These are phyloP conservation scores for Chelonia mydas DNA, from an alignment of 2,797 vertebrate species.

Conservation along the genomic window DNA sequence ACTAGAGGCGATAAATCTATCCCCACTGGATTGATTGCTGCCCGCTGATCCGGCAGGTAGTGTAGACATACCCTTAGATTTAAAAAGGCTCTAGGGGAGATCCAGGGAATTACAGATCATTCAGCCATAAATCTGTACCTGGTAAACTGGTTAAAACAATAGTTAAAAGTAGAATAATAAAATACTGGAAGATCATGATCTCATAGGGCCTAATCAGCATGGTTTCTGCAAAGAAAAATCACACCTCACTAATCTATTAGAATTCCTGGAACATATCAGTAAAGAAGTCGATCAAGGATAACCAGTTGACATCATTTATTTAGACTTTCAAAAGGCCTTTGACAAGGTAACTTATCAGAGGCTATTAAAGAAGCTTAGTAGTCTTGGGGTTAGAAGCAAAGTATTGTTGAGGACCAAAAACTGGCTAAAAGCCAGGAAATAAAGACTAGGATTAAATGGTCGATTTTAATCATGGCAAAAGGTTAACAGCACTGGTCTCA, in stretches of 20 bases:
- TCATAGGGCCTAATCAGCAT: background rate
- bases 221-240: background rate
- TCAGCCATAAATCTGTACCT: background rate
- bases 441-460: too few relatives aligned
- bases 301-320: background rate
- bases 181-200: background rate
- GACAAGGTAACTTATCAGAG: background rate
- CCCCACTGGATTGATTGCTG: too few relatives aligned
- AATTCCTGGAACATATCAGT: background rate
- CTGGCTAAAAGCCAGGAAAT: too few relatives aligned
- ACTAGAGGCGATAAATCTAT: too few relatives aligned
- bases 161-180: background rate
- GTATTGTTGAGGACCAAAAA: too few relatives aligned
- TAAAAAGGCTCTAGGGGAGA: background rate
- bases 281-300: background rate
- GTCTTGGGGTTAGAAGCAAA: too few relatives aligned
- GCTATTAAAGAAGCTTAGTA: too few relatives aligned
- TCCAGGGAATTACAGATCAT: background rate
- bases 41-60: too few relatives aligned
- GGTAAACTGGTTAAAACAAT: background rate
- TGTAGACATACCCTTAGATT: background rate
- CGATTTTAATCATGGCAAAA: too few relatives aligned
- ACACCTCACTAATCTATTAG: background rate
- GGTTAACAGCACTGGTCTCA: too few relatives aligned
- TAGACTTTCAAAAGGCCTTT: background rate